Base-by-base conservation (phyloP, 1,140 invertebrate genomes). In the Asbolus verrucosus region DNA sequence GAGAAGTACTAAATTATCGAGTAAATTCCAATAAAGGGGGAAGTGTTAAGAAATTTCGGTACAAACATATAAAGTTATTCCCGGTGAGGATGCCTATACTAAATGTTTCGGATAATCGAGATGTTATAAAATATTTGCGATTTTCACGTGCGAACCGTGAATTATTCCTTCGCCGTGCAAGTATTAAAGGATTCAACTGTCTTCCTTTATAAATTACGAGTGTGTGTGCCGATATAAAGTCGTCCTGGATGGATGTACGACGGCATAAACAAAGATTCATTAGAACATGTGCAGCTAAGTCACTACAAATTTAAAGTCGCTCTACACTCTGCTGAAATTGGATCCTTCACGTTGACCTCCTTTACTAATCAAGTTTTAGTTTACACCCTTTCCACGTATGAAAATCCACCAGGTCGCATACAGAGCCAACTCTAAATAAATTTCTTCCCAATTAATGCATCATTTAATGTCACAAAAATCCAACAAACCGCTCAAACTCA, bases 1-100 rank as follows among this genome's bases (percentile, higher is more conserved):
- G 61, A 63, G 61, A 41, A 41, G 61, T 41, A 63, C 33, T 63
- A 63, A 63, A 63, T 63, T 63, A 63, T 63, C 61, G 61, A 63
- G 61, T 63, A 63, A 63, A 63, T 63, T 63, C 61, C 61, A 41
- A 63, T 63, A 63, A 63, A 63, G 61, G 39, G 61, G 61, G 61
- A 63, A 63, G 61, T 63, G 61, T 63, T 63, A 63, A 63, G 61
- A 63, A 63, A 63, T 63, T 63, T 63, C 18, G 39, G 14, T 36
- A 41, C 39, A 63, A 63, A 63, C 39, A 63, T 63, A 63, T 63
- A 41, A 41, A 63, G 61, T 13, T 63, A 41, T 63, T 63, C 39
- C 19, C 31, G 33, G 39, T 41, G 39, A 63, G 21, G 41, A 41
- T 41, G 33, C 61, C 39, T 63, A 41, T 63, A 63, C 33, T 41